These are phyloP conservation scores for Brachyopa scutellaris DNA, from an alignment of 2,888 invertebrate species.

Conservation along the genomic window DNA sequence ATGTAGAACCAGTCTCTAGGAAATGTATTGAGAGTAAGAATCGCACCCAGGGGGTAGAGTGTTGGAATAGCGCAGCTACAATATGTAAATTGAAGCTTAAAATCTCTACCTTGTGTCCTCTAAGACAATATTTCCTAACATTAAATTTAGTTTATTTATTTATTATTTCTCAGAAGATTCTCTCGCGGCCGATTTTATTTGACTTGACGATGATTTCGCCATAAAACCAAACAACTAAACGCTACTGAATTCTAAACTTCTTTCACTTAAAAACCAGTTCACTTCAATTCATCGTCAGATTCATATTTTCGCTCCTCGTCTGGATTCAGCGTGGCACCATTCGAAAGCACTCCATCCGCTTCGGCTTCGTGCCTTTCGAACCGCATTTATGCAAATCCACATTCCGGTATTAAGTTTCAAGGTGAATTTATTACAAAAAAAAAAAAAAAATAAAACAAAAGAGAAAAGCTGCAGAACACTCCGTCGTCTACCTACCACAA, in stretches of 20 bases:
- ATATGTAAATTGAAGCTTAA: no score
- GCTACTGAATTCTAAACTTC: background rate
- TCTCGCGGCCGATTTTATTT: background rate
- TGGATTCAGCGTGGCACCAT: no score
- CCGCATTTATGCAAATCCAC: conserved; percentile 48
- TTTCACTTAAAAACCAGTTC: background rate
- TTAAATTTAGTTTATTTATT: no score
- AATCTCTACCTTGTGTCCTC: no score
- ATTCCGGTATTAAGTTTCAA: conserved; percentile 43
- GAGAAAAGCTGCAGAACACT: conserved; percentile 5
- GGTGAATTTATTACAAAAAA: conserved; percentile 53
- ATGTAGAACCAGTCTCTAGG: no score
- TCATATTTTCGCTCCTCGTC: no score
- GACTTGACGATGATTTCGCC: background rate
- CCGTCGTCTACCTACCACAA: conserved; percentile 7
- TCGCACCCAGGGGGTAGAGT: no score
- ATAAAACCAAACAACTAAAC: background rate
- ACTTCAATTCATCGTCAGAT: background rate
- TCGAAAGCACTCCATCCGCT: background rate
- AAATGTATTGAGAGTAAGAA: no score
- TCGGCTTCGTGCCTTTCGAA: background rate
- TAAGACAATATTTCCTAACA: no score
- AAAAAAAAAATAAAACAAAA: no score
- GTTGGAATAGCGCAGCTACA: no score
- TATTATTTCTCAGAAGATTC: no score